Evolutionary conservation across 2,113 vertebrate species (phyloP), one percentile per base, ranked within the genome.

Genomic region (Sialia sialis): DNA sequence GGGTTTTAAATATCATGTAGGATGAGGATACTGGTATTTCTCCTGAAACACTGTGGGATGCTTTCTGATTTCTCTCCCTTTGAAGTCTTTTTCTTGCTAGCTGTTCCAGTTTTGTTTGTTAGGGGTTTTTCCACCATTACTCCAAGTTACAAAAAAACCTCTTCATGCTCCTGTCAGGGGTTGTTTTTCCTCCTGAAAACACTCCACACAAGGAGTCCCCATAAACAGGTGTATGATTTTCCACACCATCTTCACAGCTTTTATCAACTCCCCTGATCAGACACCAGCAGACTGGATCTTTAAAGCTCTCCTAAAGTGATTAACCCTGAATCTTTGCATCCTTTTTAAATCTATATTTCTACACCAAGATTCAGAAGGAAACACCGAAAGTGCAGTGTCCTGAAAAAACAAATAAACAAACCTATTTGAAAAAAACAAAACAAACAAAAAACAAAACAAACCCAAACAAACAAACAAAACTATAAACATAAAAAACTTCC

Each of bases 181-280:
- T 6, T 23, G 1, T 14, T 79, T n/a, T 59, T 69, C 27, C 22
- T 60, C 18, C 36, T 44, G 15, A 58, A 81, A 84, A 48, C 19
- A 29, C 22, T 56, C 41, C 36, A 41, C 22, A 10, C 18, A 52
- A 41, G 18, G 38, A 34, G 29, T 70, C 26, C 83, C 63, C n/a
- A 22, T 21, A 68, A 16, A 23, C 2, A 39, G 10, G 8, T 29
- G 19, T 4, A 9, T 19, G 7, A 13, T 70, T 70, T 63, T 18
- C 10, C 10, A 7, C 9, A 52, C 5, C 30, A 52, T 36, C 13
- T 23, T 81, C 6, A 2, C 18, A 49, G 8, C 6, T 43, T 58
- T 60, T 48, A 60, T 27, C 52, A 69, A 17, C 1, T 9, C 3
- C 1, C 0, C 12, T 1, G 0, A 26, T 52, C 44, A 90, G 44